These are phyloP conservation scores for Xiphias gladius DNA, from an alignment of 2,113 vertebrate genomes.

Conservation along the genomic window DNA sequence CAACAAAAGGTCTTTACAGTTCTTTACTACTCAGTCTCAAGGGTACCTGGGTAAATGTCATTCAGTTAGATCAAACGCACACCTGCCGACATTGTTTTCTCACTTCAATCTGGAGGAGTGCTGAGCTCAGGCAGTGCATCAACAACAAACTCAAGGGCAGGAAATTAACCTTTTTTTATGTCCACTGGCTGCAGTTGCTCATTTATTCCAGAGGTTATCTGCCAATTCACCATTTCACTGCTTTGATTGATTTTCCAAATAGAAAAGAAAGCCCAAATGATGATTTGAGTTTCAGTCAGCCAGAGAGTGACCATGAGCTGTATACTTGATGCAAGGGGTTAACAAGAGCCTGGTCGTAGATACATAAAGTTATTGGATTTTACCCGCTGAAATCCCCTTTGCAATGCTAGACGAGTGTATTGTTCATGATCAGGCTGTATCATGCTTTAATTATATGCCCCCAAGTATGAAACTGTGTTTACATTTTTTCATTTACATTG, in stretches of 20 bases:
- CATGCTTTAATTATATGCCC: neutral
- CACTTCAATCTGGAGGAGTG: slow-evolving; percentile 62
- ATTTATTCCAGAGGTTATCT: slow-evolving; percentile 67
- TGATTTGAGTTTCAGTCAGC: slow-evolving; percentile 11
- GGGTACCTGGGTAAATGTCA: slow-evolving; percentile 73
- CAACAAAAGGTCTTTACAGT: slow-evolving; percentile 71
- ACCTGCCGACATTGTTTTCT: slow-evolving; percentile 75
- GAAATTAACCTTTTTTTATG: slow-evolving; percentile 75
- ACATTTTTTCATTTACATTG: neutral
- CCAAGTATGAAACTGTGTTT: neutral
- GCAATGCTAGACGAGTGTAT: too few species aligned
- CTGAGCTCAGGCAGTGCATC: slow-evolving; percentile 52
- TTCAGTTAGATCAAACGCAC: slow-evolving; percentile 70
- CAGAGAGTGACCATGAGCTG: slow-evolving; percentile 8
- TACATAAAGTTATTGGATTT: too few species aligned
- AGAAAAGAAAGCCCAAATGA: slow-evolving; percentile 42
- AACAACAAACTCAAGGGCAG: slow-evolving; percentile 72
- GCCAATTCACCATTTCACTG: slow-evolving; percentile 53
- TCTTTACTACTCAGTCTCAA: slow-evolving; percentile 66
- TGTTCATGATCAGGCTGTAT: neutral
- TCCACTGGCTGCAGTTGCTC: slow-evolving; percentile 57
- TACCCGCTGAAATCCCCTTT: too few species aligned
- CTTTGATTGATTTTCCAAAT: slow-evolving; percentile 64
- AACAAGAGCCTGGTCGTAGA: too few species aligned
- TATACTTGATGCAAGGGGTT: neutral